Percentiles rank a stretch among this genome's conserved stretches.
phyloP scores from a whole-genome alignment of 2,888 invertebrate species.

The Cheilosia scutellata region DNA sequence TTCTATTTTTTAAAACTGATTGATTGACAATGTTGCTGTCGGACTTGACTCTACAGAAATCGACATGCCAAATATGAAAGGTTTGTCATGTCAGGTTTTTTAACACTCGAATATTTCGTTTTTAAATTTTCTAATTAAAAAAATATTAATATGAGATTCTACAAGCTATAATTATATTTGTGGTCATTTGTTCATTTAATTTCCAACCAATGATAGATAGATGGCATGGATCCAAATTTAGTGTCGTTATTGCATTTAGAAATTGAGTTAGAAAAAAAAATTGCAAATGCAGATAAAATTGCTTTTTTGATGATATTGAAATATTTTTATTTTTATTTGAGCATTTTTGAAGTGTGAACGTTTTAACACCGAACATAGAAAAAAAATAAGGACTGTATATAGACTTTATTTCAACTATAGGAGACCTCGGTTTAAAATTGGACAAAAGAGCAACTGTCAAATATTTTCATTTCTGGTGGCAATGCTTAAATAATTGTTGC shows the following conservation, averaged over 20 bases:
- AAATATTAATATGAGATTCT: background rate
- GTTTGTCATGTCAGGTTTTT: constrained; percentile 5
- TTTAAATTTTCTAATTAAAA: constrained; percentile 1
- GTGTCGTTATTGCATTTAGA: background rate
- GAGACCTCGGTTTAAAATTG: no score
- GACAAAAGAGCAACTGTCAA: no score
- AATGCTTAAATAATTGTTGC: no score
- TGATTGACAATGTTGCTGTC: constrained; percentile 24
- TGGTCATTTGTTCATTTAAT: constrained; percentile 4
- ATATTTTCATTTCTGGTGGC: no score
- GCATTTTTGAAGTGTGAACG: no score
- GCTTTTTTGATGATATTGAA: no score
- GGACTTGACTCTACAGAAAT: background rate
- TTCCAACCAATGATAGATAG: constrained; percentile 16
- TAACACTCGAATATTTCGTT: background rate
- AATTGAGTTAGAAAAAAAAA: background rate
- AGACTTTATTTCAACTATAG: no score
- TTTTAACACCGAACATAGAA: no score
- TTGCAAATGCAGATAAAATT: no score
- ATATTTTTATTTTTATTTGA: no score
- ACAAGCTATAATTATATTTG: constrained; percentile 15
- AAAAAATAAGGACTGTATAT: no score
- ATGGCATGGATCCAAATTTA: constrained; percentile 13
- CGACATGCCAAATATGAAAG: constrained; percentile 9
- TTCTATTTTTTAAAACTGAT: constrained; percentile 13